Evolutionary conservation across 2,888 invertebrate species (phyloP).

Genomic region (Arge pagana): DNA sequence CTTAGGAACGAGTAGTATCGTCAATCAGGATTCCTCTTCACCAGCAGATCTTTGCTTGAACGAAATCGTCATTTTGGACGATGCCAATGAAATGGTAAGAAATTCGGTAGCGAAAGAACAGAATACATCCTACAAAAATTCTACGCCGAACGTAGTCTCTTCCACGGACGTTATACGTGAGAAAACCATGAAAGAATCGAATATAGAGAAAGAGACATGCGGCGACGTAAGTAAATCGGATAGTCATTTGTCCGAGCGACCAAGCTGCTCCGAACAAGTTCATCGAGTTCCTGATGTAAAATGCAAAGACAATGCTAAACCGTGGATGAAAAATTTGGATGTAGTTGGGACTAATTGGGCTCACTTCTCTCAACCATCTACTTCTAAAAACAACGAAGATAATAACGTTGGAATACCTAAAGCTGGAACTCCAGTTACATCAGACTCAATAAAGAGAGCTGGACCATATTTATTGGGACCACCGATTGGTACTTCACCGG

Average conservation of each 20-base stretch:
- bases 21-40: no score
- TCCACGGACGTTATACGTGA: no score
- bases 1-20: no score
- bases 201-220: no score
- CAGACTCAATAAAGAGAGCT: slow-evolving; percentile 64
- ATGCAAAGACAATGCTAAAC: background rate
- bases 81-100: slow-evolving; percentile 27
- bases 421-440: slow-evolving; percentile 62
- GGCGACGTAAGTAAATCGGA: background rate
- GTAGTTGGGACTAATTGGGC: slow-evolving; percentile 22
- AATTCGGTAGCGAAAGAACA: no score
- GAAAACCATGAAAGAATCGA: no score
- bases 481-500: slow-evolving; percentile 73
- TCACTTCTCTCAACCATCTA: slow-evolving; percentile 21
- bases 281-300: background rate
- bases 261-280: background rate
- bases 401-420: slow-evolving; percentile 59
- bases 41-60: slow-evolving; percentile 17
- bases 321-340: background rate
- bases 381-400: background rate
- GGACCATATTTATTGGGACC: slow-evolving; percentile 74
- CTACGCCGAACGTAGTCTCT: no score
- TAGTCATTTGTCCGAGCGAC: background rate
- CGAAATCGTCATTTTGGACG: slow-evolving; percentile 22
- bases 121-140: no score